phyloP scores from a whole-genome alignment of 1,140 invertebrate genomes.

The Eumaeus atala region DNA sequence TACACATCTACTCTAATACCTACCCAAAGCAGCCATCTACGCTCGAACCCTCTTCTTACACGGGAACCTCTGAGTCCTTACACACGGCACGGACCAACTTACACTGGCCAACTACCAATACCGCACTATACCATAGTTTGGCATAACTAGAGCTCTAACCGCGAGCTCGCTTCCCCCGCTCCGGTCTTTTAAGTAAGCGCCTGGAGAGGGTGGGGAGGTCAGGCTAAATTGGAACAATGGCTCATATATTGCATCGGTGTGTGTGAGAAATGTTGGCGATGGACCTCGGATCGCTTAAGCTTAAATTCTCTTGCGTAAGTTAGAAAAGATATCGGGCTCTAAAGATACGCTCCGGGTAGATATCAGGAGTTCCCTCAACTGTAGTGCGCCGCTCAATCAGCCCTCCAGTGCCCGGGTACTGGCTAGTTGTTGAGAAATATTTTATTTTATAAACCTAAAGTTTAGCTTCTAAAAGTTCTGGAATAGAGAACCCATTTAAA shows the following conservation, averaged over 20 bases:
- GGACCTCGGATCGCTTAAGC: slow-evolving; percentile 66
- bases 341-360: slow-evolving; percentile 53
- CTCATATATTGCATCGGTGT: slow-evolving; percentile 64
- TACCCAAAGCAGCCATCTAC: slow-evolving; percentile 33
- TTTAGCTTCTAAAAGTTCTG: too few species aligned
- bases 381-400: slow-evolving; percentile 8
- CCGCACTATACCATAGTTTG: slow-evolving; percentile 68
- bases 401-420: not conserved
- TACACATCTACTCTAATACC: slow-evolving; percentile 62
- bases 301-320: slow-evolving; percentile 72
- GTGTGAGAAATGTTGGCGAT: slow-evolving; percentile 62
- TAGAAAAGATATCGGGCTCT: slow-evolving; percentile 64
- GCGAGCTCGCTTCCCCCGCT: slow-evolving; percentile 45
- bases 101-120: slow-evolving; percentile 47
- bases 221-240: slow-evolving; percentile 27
- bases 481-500: too few species aligned
- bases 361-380: slow-evolving; percentile 24
- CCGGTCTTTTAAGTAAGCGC: slow-evolving; percentile 32
- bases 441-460: too few species aligned
- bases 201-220: slow-evolving; percentile 36
- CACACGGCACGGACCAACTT: slow-evolving; percentile 33
- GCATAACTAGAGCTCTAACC: slow-evolving; percentile 65
- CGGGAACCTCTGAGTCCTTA: slow-evolving; percentile 25
- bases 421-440: too few species aligned
- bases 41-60: slow-evolving; percentile 28